phyloP scores from a whole-genome alignment of 2,113 vertebrate genomes.

The Amia ocellicauda region DNA sequence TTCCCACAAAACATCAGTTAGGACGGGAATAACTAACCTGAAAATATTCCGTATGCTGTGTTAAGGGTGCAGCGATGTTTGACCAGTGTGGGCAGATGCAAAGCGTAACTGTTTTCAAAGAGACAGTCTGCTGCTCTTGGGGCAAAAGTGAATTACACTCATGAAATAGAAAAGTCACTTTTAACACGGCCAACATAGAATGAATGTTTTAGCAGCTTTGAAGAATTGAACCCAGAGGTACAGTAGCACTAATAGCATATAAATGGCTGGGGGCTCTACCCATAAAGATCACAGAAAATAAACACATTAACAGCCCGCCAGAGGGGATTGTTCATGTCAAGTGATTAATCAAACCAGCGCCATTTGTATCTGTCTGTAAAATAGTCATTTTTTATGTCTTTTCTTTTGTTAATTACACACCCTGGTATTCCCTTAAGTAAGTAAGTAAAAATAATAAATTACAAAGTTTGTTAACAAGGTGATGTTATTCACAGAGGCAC shows the following conservation, averaged over 20 bases:
- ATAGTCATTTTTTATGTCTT: background rate
- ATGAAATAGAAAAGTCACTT: background rate
- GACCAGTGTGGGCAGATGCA: too few species aligned
- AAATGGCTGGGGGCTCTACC: background rate
- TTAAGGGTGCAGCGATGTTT: too few species aligned
- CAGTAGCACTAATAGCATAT: background rate
- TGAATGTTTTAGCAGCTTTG: background rate
- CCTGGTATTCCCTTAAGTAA: too few species aligned
- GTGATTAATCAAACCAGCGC: background rate
- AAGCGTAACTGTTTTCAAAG: too few species aligned
- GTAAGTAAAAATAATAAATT: too few species aligned
- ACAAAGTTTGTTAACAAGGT: too few species aligned
- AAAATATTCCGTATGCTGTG: too few species aligned
- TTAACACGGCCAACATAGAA: background rate
- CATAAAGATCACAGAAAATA: background rate
- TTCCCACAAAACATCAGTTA: too few species aligned
- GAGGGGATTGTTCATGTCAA: too few species aligned
- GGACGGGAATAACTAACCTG: too few species aligned
- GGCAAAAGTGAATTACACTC: slow-evolving; percentile 3
- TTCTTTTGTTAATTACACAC: background rate
- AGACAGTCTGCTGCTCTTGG: background rate
- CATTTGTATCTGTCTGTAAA: slow-evolving; percentile 5
- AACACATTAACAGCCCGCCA: background rate
- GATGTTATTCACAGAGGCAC: too few species aligned
- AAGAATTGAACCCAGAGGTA: background rate